Percentiles rank a stretch among this genome's conserved stretches.
Evolutionary conservation across 92 coral and sea anemone species (phyloP).

Genomic region (Virgularia gustaviana): DNA sequence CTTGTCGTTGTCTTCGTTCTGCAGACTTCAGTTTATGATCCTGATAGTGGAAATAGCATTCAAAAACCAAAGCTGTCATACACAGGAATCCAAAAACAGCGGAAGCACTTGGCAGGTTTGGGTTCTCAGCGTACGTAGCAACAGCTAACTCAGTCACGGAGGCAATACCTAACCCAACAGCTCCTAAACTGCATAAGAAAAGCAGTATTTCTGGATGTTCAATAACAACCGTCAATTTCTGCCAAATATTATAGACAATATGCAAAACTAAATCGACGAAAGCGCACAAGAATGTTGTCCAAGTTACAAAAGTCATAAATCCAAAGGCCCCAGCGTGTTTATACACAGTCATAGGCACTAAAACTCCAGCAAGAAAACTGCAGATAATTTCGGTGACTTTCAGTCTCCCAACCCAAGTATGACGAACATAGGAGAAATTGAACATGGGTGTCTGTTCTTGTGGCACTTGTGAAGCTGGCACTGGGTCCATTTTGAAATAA

Average conservation of each 20-base stretch:
- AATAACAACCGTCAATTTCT: constrained; percentile 66
- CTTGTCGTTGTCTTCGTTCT: constrained; percentile 15
- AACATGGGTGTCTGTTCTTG: not conserved
- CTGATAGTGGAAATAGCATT: constrained; percentile 61
- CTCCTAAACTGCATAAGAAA: constrained; percentile 59
- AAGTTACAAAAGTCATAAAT: constrained; percentile 73
- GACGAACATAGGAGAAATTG: constrained; percentile 8
- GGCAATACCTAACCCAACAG: constrained; percentile 63
- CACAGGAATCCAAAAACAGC: constrained; percentile 70
- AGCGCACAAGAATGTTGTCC: constrained; percentile 79
- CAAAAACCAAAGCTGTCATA: constrained; percentile 64
- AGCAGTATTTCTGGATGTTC: constrained; percentile 64
- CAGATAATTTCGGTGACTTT: constrained; percentile 2
- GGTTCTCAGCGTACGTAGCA: constrained; percentile 27
- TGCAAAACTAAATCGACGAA: constrained; percentile 70
- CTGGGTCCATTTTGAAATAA: constrained; percentile 26
- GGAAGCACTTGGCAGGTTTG: constrained; percentile 60
- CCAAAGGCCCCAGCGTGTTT: constrained; percentile 43
- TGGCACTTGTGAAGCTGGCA: not conserved
- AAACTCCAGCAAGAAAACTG: constrained; percentile 14
- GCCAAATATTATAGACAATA: constrained; percentile 72
- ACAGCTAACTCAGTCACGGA: constrained; percentile 57
- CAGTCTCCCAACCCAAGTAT: constrained; percentile 24
- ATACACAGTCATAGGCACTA: constrained; percentile 1
- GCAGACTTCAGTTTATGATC: constrained; percentile 12